A percentile compares a stretch with the other conserved stretches of the same genome.
phyloP scores from a whole-genome alignment of 1,140 invertebrate genomes.

The Drosophila ficusphila region DNA sequence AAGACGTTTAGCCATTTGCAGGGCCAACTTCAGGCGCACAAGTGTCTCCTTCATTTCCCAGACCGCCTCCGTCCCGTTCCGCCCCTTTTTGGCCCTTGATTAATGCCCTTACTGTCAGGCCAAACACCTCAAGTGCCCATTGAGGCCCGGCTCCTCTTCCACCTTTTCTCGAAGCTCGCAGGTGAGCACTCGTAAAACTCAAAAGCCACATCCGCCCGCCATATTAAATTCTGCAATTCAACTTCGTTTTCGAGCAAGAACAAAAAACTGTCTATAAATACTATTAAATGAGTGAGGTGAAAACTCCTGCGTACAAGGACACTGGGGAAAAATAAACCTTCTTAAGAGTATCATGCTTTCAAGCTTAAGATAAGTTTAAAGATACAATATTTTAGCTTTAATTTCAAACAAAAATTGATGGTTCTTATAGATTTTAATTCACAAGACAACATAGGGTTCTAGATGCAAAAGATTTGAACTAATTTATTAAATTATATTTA shows the following conservation, averaged over 20 bases:
- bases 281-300: constrained; percentile 50
- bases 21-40: constrained; percentile 38
- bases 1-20: constrained; percentile 51
- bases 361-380: too few species aligned
- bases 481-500: too few species aligned
- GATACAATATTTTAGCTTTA: too few species aligned
- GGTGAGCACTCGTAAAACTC: constrained; percentile 53
- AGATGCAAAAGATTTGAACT: too few species aligned
- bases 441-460: too few species aligned
- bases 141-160: constrained; percentile 6
- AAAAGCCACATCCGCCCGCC: constrained; percentile 62
- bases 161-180: constrained; percentile 20
- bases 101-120: constrained; percentile 48
- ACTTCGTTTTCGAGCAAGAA: constrained; percentile 41
- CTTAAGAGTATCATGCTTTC: neutral
- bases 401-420: too few species aligned
- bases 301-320: constrained; percentile 9
- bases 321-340: neutral
- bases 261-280: constrained; percentile 69
- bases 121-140: constrained; percentile 47
- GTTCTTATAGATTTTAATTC: too few species aligned
- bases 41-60: constrained; percentile 26
- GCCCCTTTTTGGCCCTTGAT: constrained; percentile 14
- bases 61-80: neutral
- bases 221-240: constrained; percentile 61